Base-by-base conservation (phyloP, 92 coral and sea anemone genomes). In the Bergia puertoricense region DNA sequence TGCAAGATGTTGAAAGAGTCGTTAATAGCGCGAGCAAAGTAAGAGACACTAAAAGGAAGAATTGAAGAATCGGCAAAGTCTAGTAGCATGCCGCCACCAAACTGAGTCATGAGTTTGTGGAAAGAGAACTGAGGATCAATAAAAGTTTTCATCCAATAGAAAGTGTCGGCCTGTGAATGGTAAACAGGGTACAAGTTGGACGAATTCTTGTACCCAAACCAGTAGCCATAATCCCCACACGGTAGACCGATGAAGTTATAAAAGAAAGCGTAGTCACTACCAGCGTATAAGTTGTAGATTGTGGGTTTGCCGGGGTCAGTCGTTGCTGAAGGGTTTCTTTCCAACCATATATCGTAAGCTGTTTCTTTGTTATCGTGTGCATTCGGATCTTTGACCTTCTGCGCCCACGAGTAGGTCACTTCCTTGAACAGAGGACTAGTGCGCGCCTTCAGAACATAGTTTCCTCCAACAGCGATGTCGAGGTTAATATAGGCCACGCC, bases 401-500 rank as follows among this genome's bases (percentile, higher is more conserved):
- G 91, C 4, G 94, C 91, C 93, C 96, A 94, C 78, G 93, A 92
- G 62, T 91, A 87, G 5, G 96, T 94, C 8, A 94, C 84, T 75
- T 95, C 88, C 76, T 91, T 95, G 77, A 97, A 94, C 54, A 97
- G 76, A 43, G 98, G 99, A 76, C 98, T 95, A 16, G 96, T 90
- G 48, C 96, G 96, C 22, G 99, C 95, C 38, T 92, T 81, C 65
- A 97, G 46, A 30, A 92, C 96, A 74, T 89, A 97, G 90, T 94
- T 89, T 5, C 99, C 99, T 46, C 92, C 90, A 36, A 97, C 99
- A 14, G 99, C 96, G 6, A 97, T 91, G 88, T 97, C 99, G 50
- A 97, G 89, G 85, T 97, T 97, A 39, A 97, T 89, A 77, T 97
- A 97, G 9, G 97, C 99, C 15, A 97, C 92, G 10, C 98, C 98